phyloP scores from a whole-genome alignment of 2,113 vertebrate species.

The Monarcha castaneiventris region DNA sequence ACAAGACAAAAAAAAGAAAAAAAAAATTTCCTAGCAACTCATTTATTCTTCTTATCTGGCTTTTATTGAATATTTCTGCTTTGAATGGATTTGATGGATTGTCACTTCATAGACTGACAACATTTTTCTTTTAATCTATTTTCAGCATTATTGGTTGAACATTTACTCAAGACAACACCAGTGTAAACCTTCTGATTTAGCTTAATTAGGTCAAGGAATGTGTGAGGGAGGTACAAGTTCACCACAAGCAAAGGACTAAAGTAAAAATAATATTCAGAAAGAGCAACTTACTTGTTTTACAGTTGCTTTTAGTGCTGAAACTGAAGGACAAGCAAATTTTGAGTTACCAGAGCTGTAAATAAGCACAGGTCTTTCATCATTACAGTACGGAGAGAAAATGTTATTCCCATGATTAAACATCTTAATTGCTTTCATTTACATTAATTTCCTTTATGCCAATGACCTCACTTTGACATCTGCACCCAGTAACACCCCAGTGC shows the following conservation, averaged over 20 bases:
- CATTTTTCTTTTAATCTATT: not conserved
- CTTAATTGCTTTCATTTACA: not conserved
- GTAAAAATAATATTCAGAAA: not conserved
- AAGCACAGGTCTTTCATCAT: not conserved
- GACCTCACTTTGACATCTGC: not conserved
- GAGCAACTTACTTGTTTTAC: not conserved
- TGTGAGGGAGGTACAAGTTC: fast-evolving
- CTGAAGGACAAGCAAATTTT: not conserved
- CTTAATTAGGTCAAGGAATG: not conserved
- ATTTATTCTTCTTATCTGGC: not conserved
- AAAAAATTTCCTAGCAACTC: not conserved
- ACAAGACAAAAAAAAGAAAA: not conserved
- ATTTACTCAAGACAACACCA: not conserved
- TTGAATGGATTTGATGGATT: not conserved
- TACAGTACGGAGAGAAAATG: not conserved
- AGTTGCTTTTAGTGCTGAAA: not conserved
- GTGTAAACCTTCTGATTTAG: not conserved
- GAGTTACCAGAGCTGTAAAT: not conserved
- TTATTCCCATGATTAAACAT: not conserved
- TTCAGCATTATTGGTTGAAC: not conserved
- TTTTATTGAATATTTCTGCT: not conserved
- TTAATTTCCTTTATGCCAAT: not conserved
- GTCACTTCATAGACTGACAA: not conserved
- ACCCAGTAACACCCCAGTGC: not conserved
- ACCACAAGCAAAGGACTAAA: not conserved